Conservation (phyloP, 2,113 vertebrate genomes). For the Pluvialis apricaria region DNA sequence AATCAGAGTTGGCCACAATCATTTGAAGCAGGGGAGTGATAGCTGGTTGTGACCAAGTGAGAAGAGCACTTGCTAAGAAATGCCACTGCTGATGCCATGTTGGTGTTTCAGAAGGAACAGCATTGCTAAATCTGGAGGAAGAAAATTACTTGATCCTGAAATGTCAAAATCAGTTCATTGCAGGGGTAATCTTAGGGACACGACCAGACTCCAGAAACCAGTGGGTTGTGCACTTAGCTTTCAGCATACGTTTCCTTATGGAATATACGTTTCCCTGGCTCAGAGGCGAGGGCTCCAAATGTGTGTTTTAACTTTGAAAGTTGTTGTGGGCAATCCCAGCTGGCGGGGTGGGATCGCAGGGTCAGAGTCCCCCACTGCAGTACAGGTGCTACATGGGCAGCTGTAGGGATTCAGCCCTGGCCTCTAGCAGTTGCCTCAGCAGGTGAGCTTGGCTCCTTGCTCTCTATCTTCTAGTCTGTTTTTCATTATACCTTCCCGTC, state of each 20-base stretch:
- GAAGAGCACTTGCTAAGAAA: background rate
- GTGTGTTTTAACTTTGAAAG: background rate
- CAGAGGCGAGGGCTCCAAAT: background rate
- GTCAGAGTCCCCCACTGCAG: rapidly evolving
- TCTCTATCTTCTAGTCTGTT: background rate
- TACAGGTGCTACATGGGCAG: background rate
- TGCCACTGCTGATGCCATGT: background rate
- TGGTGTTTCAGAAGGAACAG: background rate
- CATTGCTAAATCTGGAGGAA: background rate
- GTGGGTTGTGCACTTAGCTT: background rate
- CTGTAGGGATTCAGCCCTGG: background rate
- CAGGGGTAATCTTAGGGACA: background rate
- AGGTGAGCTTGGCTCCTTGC: background rate
- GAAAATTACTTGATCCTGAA: background rate
- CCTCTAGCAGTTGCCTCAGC: background rate
- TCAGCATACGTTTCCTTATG: background rate
- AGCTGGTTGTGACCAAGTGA: background rate
- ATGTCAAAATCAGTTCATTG: background rate
- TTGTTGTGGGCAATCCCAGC: background rate
- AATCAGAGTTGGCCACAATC: background rate
- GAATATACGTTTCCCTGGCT: background rate
- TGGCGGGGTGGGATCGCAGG: background rate
- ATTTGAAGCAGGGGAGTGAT: background rate
- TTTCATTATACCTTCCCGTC: background rate
- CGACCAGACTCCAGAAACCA: background rate